Evolutionary conservation across 2,888 invertebrate genomes (phyloP).

Genomic region (Drosophila heteroneura): DNA sequence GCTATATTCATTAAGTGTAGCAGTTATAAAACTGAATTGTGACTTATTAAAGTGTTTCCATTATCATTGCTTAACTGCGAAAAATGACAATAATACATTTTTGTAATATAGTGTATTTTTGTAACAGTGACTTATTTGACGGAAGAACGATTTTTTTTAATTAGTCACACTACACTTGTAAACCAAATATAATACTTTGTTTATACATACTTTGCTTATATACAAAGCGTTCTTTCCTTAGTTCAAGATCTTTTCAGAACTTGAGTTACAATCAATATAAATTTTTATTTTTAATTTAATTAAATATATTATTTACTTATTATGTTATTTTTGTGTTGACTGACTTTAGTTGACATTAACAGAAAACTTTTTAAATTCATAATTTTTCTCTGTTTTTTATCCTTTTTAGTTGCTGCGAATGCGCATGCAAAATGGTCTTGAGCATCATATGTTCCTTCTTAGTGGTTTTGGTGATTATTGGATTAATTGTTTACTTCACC

Average conservation of each 20-base stretch:
- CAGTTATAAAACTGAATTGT: background rate
- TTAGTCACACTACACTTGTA: background rate
- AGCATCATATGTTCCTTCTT: constrained; percentile 74
- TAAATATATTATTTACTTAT: background rate
- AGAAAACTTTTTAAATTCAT: background rate
- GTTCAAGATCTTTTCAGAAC: background rate
- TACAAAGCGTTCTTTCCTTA: background rate
- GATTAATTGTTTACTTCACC: constrained; percentile 82
- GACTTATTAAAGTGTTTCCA: background rate
- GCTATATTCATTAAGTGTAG: background rate
- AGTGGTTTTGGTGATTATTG: constrained; percentile 76
- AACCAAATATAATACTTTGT: background rate
- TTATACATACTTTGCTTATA: background rate
- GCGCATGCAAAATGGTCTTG: constrained; percentile 80
- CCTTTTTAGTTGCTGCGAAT: constrained; percentile 81
- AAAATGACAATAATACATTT: background rate
- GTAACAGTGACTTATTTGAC: background rate
- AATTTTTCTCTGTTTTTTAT: background rate
- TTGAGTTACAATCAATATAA: background rate
- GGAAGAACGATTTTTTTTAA: background rate
- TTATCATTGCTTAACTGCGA: background rate
- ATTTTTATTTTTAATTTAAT: background rate
- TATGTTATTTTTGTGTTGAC: background rate
- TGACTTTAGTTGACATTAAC: background rate
- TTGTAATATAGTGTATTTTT: background rate